phyloP scores from a whole-genome alignment of 2,113 vertebrate genomes.

The Tauraco erythrolophus region DNA sequence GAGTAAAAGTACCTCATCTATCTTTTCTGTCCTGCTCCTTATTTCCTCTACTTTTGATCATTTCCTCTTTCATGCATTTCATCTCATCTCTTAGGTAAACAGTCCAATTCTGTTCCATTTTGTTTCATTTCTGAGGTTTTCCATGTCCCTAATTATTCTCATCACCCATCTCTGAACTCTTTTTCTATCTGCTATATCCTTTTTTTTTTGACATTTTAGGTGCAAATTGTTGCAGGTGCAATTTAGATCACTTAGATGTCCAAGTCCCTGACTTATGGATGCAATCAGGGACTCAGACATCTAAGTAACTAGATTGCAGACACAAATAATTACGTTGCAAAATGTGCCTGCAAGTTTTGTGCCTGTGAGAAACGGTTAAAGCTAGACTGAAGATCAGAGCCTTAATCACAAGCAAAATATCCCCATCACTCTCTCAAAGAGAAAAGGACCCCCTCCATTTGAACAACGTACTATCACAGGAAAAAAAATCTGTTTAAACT shows the following conservation, averaged over 20 bases:
- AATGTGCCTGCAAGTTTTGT: constrained; percentile 51
- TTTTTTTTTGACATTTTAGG: constrained; percentile 51
- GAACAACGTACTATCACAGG: background rate
- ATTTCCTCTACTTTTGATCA: background rate
- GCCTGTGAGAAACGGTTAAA: constrained; percentile 32
- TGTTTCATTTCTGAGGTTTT: constrained; percentile 48
- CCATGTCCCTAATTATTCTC: constrained; percentile 33
- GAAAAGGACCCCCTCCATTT: background rate
- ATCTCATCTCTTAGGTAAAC: constrained; percentile 30
- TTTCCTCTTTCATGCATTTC: constrained; percentile 10
- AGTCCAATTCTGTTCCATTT: constrained; percentile 52
- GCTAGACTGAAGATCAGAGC: constrained; percentile 19
- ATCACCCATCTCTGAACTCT: constrained; percentile 32
- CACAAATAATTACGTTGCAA: constrained; percentile 55
- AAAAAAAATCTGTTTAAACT: background rate
- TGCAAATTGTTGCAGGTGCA: constrained; percentile 61
- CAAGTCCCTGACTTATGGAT: constrained; percentile 59
- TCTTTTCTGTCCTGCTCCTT: background rate
- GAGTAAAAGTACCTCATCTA: background rate
- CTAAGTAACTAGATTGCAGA: constrained; percentile 59
- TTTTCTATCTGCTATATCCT: constrained; percentile 1
- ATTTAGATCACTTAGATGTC: constrained; percentile 65
- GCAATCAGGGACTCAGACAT: constrained; percentile 54
- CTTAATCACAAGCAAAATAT: constrained; percentile 36
- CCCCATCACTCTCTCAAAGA: background rate